Evolutionary conservation across 1,140 invertebrate species (phyloP).

Genomic region (Dreissena rostriformis): DNA sequence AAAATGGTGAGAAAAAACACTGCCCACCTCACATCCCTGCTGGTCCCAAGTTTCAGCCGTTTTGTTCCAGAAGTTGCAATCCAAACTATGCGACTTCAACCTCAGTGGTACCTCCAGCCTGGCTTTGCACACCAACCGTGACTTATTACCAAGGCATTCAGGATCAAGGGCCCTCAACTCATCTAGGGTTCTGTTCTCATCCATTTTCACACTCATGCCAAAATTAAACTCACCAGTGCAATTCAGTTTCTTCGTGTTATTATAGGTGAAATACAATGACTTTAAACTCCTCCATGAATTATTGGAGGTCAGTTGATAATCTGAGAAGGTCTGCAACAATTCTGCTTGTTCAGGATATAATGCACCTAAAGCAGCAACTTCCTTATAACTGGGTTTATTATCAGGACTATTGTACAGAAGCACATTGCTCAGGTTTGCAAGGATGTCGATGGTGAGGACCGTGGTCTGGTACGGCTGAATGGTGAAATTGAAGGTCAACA

Average conservation of each 20-base stretch:
- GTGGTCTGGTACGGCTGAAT: conserved; percentile 7
- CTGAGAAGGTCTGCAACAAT: not conserved
- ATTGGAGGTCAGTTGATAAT: conserved; percentile 22
- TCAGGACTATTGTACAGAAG: conserved; percentile 10
- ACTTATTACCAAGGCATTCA: conserved; percentile 29
- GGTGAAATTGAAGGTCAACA: conserved; percentile 28
- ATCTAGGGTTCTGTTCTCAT: conserved; percentile 4
- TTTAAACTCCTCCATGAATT: not conserved
- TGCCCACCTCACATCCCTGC: conserved; percentile 35
- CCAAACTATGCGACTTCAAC: conserved; percentile 4
- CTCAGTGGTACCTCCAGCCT: conserved; percentile 6
- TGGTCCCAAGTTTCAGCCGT: conserved; percentile 1
- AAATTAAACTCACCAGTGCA: conserved; percentile 19
- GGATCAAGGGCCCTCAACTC: conserved; percentile 8
- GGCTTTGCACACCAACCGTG: conserved; percentile 1
- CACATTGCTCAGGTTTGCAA: not conserved
- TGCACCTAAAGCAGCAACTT: not conserved
- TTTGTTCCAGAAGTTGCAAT: conserved; percentile 41
- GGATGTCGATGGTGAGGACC: not conserved
- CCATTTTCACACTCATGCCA: conserved; percentile 10
- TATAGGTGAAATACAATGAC: conserved; percentile 20
- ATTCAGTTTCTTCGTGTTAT: not conserved
- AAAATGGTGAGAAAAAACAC: too few species aligned
- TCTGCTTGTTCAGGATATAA: conserved; percentile 23
- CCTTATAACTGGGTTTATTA: conserved; percentile 1